A percentile compares a stretch with the other conserved stretches of the same genome.
phyloP scores from a whole-genome alignment of 1,140 invertebrate genomes.

The Platyura marginata region DNA sequence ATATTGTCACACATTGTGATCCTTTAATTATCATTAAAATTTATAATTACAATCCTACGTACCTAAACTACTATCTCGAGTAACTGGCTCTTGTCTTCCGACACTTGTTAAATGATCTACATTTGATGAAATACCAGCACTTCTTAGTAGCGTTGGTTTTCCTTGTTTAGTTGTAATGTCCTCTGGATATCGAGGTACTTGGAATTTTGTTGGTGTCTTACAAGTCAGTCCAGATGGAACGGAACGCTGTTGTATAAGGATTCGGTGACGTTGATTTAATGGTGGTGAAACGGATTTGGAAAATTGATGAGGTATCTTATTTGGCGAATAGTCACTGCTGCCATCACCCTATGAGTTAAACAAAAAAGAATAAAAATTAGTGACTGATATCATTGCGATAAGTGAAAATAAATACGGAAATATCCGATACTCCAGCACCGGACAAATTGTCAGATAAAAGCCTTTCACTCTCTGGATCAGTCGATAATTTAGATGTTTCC shows the following conservation, averaged over 20 bases:
- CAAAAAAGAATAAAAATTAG: background rate
- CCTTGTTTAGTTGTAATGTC: constrained; percentile 10
- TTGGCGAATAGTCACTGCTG: constrained; percentile 26
- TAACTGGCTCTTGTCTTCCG: constrained; percentile 13
- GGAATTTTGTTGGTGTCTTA: constrained; percentile 20
- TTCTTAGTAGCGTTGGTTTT: background rate
- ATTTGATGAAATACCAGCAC: background rate
- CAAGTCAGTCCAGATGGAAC: constrained; percentile 14
- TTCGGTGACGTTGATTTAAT: constrained; percentile 22
- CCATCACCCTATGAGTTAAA: constrained; percentile 21
- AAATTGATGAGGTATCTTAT: constrained; percentile 26
- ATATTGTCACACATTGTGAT: too few species aligned
- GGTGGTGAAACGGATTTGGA: constrained; percentile 25
- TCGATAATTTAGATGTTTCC: constrained; percentile 28
- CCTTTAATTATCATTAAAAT: too few species aligned
- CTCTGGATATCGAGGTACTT: constrained; percentile 22
- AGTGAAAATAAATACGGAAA: constrained; percentile 11
- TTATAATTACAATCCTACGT: too few species aligned
- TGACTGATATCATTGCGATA: background rate
- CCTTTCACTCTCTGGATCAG: constrained; percentile 58
- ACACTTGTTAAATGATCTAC: constrained; percentile 6
- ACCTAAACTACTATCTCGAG: constrained; percentile 23
- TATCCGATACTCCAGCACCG: constrained; percentile 26
- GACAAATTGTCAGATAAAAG: constrained; percentile 45
- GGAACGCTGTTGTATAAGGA: constrained; percentile 22